These are phyloP conservation scores for Girardia tigrina DNA, from an alignment of 2,888 invertebrate genomes.

Conservation along the genomic window DNA sequence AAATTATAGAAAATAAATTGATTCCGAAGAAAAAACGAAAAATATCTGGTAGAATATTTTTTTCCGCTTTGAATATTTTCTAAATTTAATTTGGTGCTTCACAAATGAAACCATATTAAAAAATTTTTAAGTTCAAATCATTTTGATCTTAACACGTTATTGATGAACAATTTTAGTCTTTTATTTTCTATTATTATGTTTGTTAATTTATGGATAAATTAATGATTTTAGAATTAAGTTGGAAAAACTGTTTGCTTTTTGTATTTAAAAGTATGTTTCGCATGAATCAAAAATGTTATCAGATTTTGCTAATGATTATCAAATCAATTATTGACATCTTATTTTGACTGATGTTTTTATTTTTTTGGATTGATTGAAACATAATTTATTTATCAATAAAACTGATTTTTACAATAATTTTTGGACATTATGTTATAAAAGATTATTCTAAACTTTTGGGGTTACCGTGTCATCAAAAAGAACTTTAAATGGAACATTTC, in stretches of 20 bases:
- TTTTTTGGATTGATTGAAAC: neutral
- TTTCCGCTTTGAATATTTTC: too few relatives aligned
- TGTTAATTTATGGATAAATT: neutral
- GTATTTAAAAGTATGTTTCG: slow-evolving; percentile 13
- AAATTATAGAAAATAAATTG: neutral
- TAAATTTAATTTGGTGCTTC: too few relatives aligned
- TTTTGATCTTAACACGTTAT: neutral
- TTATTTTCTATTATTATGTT: neutral
- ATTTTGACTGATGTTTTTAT: too few relatives aligned
- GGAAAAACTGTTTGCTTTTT: slow-evolving; percentile 17
- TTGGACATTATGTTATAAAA: too few relatives aligned
- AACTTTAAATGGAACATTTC: too few relatives aligned
- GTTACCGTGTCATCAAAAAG: too few relatives aligned
- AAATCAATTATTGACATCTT: too few relatives aligned
- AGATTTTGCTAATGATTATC: too few relatives aligned
- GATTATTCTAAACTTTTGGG: too few relatives aligned
- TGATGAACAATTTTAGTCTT: too few relatives aligned
- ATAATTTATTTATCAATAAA: too few relatives aligned
- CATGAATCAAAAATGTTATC: neutral
- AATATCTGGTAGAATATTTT: neutral
- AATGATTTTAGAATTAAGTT: neutral
- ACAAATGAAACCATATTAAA: neutral
- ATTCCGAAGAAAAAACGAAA: neutral
- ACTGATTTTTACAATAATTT: too few relatives aligned
- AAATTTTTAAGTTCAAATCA: neutral